Evolutionary conservation across 2,888 invertebrate genomes (phyloP), one percentile per base, ranked within the genome.

Genomic region (Orthosia incerta): DNA sequence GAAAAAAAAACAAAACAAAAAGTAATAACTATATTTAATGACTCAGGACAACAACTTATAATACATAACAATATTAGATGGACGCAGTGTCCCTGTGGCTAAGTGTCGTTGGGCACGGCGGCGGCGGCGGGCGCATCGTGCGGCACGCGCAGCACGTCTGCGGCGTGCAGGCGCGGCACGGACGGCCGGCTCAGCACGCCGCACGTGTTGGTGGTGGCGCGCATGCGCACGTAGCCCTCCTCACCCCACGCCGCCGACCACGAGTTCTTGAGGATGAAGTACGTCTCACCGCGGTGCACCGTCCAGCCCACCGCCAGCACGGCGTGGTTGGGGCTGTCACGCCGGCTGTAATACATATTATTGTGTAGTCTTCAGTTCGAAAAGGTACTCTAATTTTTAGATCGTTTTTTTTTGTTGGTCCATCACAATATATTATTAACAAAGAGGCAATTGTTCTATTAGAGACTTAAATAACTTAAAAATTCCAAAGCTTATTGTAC

Each of bases 301-400:
- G 92, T 93, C 94, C 94, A 95, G 0, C 95, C 95, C 75, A 95
- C 95, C 15, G 94, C 95, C 81, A 94, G 75, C 86, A 95, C 93
- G 0, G 95, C 95, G 87, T 95, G 95, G 80, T 91, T 91, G 65
- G 51, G 80, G 67, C 9, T 74, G 69, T 83, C 91, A 91, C 7
- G 82, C 82, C 50, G 63, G 79, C 95, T 95, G 90, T 0, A 85
- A 86, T 46, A 66, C 20, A 46, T 16, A 39, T 39, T 39, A 39
- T 9, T 39, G 5, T 31, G 31, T 31, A 9, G 39, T 39, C 4
- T 39, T 39, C 39, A 39, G 31, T 31, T 31, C 31, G 7, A 31
- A 31, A 31, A 39, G 39, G 9, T 26, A 4, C 26, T 26, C 26
- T 4, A 26, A 26, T 26, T 26, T 4, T 26, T 4, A 26, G 26